Percentiles rank a stretch among this genome's conserved stretches.
These are phyloP conservation scores for Drosophila peninsularis DNA, from an alignment of 2,888 invertebrate species.

Conservation along the genomic window DNA sequence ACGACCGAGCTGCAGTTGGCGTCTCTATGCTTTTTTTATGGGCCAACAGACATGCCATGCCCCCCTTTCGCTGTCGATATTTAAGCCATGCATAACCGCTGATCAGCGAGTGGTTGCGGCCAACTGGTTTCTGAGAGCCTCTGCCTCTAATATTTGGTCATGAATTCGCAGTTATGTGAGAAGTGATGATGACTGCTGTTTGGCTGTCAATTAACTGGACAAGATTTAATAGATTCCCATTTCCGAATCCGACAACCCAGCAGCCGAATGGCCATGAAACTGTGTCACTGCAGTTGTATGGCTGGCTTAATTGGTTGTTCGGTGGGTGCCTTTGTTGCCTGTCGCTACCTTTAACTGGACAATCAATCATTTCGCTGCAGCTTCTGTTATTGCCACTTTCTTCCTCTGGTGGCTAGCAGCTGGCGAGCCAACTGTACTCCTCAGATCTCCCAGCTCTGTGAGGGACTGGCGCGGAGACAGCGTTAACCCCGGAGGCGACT, in stretches of 20 bases:
- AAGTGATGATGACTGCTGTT: conserved; percentile 32
- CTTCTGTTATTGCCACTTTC: conserved; percentile 39
- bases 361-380: conserved; percentile 67
- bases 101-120: conserved; percentile 43
- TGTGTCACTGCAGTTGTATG: conserved; percentile 58
- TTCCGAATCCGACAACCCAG: conserved; percentile 25
- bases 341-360: conserved; percentile 8
- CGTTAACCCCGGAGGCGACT: conserved; percentile 52
- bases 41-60: conserved; percentile 42
- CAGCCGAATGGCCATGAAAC: conserved; percentile 33
- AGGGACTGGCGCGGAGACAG: conserved; percentile 4
- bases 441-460: conserved; percentile 1
- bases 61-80: conserved; percentile 34
- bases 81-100: conserved; percentile 60
- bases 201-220: conserved; percentile 54
- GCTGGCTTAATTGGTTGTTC: conserved; percentile 57
- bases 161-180: conserved; percentile 75
- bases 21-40: conserved; percentile 62
- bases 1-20: conserved; percentile 39
- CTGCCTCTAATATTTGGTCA: conserved; percentile 65
- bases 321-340: conserved; percentile 43
- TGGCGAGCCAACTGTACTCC: conserved; percentile 51
- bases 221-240: conserved; percentile 39
- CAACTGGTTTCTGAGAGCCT: conserved; percentile 44
- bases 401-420: conserved; percentile 27